Percentiles rank a stretch among this genome's conserved stretches.
phyloP scores from a whole-genome alignment of 2,113 vertebrate genomes.

The Cheirogaleus medius region DNA sequence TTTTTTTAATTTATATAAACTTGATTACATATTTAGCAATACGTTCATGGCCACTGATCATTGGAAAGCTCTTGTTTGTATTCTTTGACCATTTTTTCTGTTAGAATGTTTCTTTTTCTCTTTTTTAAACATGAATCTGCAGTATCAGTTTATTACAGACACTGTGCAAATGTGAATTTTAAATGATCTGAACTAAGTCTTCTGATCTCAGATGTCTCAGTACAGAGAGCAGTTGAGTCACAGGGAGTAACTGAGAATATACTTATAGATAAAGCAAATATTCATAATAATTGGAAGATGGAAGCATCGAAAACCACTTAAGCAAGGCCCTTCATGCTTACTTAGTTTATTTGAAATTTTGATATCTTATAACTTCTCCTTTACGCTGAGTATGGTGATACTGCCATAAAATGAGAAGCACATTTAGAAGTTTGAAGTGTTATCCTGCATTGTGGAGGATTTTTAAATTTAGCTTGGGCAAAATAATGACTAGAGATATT shows the following conservation, averaged over 20 bases:
- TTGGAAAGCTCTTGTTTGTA: not conserved
- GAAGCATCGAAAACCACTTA: not conserved
- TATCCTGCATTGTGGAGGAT: rapidly evolving
- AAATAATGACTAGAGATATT: not conserved
- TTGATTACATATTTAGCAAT: not conserved
- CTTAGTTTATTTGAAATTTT: not conserved
- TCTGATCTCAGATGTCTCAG: not conserved
- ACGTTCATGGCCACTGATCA: not conserved
- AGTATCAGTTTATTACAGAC: not conserved
- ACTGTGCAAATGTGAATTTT: not conserved
- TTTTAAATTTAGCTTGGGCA: not conserved
- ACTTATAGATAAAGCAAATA: conserved; percentile 41
- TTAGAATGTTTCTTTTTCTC: not conserved
- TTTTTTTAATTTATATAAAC: not conserved
- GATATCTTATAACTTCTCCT: not conserved
- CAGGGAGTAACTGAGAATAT: not conserved
- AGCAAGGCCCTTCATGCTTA: not conserved
- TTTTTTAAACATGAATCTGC: not conserved
- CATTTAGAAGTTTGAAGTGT: not conserved
- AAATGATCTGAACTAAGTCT: not conserved
- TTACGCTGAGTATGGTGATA: not conserved
- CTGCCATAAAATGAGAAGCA: not conserved
- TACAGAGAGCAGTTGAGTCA: not conserved
- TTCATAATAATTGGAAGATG: not conserved
- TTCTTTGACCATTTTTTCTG: not conserved